Conservation (phyloP, 2,797 vertebrate species). For the Antennarius maculatus region DNA sequence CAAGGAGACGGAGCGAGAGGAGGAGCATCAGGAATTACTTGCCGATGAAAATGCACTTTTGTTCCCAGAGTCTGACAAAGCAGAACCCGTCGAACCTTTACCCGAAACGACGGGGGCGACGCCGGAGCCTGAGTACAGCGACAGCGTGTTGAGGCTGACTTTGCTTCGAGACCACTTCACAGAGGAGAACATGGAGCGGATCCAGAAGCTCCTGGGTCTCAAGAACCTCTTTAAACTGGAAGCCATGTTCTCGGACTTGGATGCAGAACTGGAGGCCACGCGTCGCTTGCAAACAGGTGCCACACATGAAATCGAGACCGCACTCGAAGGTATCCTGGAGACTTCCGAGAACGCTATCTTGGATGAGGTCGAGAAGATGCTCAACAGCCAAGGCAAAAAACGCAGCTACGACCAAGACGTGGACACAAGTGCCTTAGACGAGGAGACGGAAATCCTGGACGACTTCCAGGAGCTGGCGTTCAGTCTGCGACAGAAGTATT, state of each 20-base stretch:
- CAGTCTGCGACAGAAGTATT: constrained; percentile 87
- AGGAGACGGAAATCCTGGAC: constrained; percentile 87
- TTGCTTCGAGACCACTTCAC: constrained; percentile 85
- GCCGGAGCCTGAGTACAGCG: constrained; percentile 75
- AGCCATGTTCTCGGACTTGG: constrained; percentile 87
- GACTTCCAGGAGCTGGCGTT: constrained; percentile 94
- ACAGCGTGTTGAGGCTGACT: constrained; percentile 75
- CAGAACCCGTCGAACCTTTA: constrained; percentile 14
- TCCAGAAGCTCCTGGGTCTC: constrained; percentile 84
- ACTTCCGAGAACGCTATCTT: constrained; percentile 87
- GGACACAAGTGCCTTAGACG: constrained; percentile 78
- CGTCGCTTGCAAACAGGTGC: constrained; percentile 57
- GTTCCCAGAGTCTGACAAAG: constrained; percentile 28
- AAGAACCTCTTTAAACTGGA: constrained; percentile 84
- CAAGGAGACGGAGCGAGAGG: constrained; percentile 43
- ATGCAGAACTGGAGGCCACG: constrained; percentile 82
- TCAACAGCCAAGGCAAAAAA: constrained; percentile 75
- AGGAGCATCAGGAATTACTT: constrained; percentile 79
- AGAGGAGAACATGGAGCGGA: constrained; percentile 75
- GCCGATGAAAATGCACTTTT: constrained; percentile 93
- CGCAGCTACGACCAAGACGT: constrained; percentile 56
- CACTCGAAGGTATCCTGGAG: constrained; percentile 88
- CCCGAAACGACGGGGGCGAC: constrained; percentile 3
- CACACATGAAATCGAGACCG: constrained; percentile 79
- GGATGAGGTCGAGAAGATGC: constrained; percentile 85